phyloP scores from a whole-genome alignment of 2,797 vertebrate genomes.

The Okamejei kenojei region DNA sequence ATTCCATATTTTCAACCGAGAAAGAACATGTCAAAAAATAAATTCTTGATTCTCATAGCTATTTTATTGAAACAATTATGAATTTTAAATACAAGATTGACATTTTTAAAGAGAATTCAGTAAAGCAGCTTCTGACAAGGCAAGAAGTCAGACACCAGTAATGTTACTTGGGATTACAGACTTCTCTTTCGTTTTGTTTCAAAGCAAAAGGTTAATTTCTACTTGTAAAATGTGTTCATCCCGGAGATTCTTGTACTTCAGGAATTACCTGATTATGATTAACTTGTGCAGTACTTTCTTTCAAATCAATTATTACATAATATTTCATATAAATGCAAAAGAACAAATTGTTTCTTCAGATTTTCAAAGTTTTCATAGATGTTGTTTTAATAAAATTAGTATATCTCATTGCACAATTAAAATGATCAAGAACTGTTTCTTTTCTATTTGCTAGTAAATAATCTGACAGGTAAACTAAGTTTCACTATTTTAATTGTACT shows the following conservation, averaged over 20 bases:
- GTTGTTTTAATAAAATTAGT: constrained; percentile 46
- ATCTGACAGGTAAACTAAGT: constrained; percentile 10
- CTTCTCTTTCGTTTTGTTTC: not conserved
- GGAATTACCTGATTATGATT: constrained; percentile 1
- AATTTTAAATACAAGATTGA: constrained; percentile 27
- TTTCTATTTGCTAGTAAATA: constrained; percentile 27
- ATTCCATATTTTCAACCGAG: too few species aligned
- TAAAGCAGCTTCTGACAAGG: not conserved
- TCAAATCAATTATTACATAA: constrained; percentile 8
- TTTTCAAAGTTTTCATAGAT: constrained; percentile 1
- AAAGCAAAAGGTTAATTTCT: constrained; percentile 15
- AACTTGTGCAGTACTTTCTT: constrained; percentile 24
- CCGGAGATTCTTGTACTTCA: not conserved
- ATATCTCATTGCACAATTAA: constrained; percentile 58
- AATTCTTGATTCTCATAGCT: not conserved
- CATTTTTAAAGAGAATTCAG: constrained; percentile 27
- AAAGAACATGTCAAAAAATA: not conserved
- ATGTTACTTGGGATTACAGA: constrained; percentile 4
- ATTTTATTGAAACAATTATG: constrained; percentile 36
- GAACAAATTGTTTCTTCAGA: constrained; percentile 12
- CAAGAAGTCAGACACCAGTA: constrained; percentile 10
- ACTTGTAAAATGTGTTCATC: not conserved
- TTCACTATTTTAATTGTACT: constrained; percentile 10
- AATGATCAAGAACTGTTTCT: constrained; percentile 46
- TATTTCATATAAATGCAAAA: constrained; percentile 26